phyloP scores from a whole-genome alignment of 2,888 invertebrate genomes.

The Chirona hameri region DNA sequence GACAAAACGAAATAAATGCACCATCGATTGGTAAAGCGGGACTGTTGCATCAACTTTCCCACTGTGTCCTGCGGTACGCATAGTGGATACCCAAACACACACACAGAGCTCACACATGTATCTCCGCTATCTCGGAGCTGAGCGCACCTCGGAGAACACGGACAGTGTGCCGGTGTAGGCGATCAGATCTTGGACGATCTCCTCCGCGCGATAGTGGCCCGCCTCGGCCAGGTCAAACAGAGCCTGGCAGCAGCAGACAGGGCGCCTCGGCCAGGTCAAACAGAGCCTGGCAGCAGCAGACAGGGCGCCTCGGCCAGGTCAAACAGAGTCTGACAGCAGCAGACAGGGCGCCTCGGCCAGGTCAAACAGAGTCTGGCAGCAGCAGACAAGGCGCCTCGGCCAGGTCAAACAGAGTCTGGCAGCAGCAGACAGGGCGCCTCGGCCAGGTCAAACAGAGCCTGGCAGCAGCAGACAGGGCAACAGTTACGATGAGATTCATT shows the following conservation, averaged over 20 bases:
- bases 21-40: too few relatives aligned
- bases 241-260: background rate
- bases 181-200: background rate
- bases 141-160: background rate
- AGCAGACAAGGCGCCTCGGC: too few relatives aligned
- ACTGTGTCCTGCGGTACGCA: too few relatives aligned
- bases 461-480: background rate
- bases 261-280: background rate
- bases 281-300: background rate
- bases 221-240: background rate
- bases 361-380: too few relatives aligned
- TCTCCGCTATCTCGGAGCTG: too few relatives aligned
- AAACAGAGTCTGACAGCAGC: background rate
- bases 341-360: background rate
- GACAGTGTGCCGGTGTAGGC: background rate
- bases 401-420: background rate
- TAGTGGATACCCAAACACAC: too few relatives aligned
- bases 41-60: too few relatives aligned
- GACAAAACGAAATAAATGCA: background rate
- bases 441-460: background rate
- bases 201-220: background rate
- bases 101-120: too few relatives aligned
- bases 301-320: background rate
- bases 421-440: background rate
- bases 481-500: background rate